These are phyloP conservation scores for Hylaeus anthracinus DNA, from an alignment of 1,140 invertebrate genomes.

Conservation along the genomic window DNA sequence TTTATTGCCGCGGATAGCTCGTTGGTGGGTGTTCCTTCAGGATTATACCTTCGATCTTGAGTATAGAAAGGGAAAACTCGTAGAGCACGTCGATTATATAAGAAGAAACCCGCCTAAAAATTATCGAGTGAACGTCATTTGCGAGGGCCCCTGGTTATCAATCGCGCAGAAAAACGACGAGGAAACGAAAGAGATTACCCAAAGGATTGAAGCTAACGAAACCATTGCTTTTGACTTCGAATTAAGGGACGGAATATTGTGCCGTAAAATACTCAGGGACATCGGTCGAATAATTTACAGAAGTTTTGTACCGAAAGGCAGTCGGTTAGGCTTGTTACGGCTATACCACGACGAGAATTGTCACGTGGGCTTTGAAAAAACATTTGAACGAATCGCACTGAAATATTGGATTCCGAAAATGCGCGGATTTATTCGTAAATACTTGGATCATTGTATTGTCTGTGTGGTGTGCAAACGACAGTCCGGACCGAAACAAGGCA, in stretches of 20 bases:
- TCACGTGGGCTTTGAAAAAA: background rate
- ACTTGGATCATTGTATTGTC: background rate
- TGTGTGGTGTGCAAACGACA: background rate
- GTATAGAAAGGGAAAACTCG: background rate
- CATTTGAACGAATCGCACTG: background rate
- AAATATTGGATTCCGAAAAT: constrained; percentile 9
- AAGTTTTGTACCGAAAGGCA: background rate
- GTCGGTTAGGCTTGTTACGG: background rate
- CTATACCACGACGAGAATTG: constrained; percentile 9
- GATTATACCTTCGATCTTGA: constrained; percentile 4
- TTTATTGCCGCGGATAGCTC: constrained; percentile 2
- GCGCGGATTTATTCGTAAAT: background rate
- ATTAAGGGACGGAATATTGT: background rate
- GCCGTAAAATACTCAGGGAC: background rate
- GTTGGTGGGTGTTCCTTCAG: constrained; percentile 11
- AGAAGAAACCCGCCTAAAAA: background rate
- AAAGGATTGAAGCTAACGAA: background rate
- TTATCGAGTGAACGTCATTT: background rate
- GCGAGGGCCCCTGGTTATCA: background rate
- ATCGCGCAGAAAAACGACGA: background rate
- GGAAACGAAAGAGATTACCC: background rate
- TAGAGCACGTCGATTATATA: constrained; percentile 2
- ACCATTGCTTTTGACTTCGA: background rate
- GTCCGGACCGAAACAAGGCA: background rate
- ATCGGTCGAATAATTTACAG: background rate